phyloP scores from a whole-genome alignment of 2,888 invertebrate species.

The Dicyrtomina minuta region DNA sequence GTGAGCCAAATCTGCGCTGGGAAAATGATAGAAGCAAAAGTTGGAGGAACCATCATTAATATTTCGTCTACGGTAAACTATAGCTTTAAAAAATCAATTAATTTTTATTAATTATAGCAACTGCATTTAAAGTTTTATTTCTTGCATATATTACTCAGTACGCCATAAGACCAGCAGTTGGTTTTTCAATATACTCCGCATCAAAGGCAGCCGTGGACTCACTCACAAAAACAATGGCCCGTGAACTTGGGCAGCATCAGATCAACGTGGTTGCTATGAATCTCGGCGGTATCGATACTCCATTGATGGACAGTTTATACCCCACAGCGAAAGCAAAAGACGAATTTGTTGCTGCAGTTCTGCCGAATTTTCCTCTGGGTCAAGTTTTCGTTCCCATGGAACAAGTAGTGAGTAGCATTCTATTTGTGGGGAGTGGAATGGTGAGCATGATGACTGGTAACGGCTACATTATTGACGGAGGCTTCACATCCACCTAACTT shows the following conservation, averaged over 20 bases:
- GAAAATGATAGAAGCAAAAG: conserved; percentile 57
- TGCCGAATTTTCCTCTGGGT: too few relatives aligned
- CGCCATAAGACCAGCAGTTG: neutral
- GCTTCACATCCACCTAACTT: too few relatives aligned
- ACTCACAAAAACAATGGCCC: conserved; percentile 59
- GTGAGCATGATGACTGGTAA: conserved; percentile 41
- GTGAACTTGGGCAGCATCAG: conserved; percentile 59
- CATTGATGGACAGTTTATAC: conserved; percentile 55
- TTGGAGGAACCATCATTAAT: conserved; percentile 60
- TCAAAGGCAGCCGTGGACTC: conserved; percentile 61
- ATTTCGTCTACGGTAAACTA: conserved; percentile 58
- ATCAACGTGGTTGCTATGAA: conserved; percentile 62
- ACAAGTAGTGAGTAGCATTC: conserved; percentile 75
- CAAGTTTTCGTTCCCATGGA: conserved; percentile 71
- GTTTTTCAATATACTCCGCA: conserved; percentile 2
- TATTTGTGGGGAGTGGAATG: conserved; percentile 70
- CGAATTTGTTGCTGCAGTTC: conserved; percentile 78
- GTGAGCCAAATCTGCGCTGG: conserved; percentile 59
- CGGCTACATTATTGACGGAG: too few relatives aligned
- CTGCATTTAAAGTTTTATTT: too few relatives aligned
- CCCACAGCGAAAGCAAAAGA: conserved; percentile 63
- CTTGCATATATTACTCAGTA: neutral
- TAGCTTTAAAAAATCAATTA: neutral
- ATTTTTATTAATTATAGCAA: neutral
- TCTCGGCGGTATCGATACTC: conserved; percentile 61